A percentile compares a stretch with the other conserved stretches of the same genome.
Conservation (phyloP, 2,888 invertebrate genomes). For the Allolobophora icterica region DNA sequence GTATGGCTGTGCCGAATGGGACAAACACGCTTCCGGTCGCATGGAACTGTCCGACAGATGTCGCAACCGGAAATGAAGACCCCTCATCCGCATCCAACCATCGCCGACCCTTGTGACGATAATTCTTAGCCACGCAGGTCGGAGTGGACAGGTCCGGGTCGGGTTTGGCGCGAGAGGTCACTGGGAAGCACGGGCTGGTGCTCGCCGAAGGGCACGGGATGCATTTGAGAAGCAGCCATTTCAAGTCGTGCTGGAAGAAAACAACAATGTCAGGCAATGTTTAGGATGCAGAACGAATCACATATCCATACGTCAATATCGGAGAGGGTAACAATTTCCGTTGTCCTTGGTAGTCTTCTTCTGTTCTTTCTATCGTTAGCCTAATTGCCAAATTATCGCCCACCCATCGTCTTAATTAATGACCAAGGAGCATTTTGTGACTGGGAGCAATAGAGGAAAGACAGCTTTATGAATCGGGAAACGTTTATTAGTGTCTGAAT, state of each 20-base stretch:
- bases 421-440: neutral
- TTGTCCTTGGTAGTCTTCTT: neutral
- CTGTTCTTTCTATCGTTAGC: neutral
- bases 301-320: too few species aligned
- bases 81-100: neutral
- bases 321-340: neutral
- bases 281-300: neutral
- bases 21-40: neutral
- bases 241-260: constrained; percentile 33
- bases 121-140: neutral
- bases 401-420: neutral
- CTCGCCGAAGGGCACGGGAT: neutral
- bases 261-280: neutral
- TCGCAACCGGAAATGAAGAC: constrained; percentile 2
- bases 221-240: constrained; percentile 32
- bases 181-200: neutral
- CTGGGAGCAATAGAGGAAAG: neutral
- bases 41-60: neutral
- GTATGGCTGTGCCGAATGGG: neutral
- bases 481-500: too few species aligned
- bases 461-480: too few species aligned
- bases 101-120: neutral
- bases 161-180: neutral
- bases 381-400: too few species aligned
- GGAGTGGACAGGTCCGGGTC: neutral